Conservation (phyloP, 2,888 invertebrate genomes). For the Mechanitis messenoides region DNA sequence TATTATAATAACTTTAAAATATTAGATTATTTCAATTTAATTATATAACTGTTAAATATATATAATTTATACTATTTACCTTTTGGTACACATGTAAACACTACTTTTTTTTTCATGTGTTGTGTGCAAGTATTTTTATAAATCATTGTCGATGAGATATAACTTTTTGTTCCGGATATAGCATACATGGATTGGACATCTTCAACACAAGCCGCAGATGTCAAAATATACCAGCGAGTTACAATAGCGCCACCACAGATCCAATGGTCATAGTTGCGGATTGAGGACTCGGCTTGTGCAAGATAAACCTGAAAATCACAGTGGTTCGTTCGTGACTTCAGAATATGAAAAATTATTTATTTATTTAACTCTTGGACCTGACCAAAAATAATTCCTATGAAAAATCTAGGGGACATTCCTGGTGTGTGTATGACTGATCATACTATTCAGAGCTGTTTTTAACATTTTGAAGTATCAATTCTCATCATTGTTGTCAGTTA, state of each 20-base stretch:
- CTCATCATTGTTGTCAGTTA: no score
- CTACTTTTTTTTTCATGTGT: slow-evolving; percentile 41
- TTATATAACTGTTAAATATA: no score
- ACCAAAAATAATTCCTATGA: no score
- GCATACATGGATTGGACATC: slow-evolving; percentile 36
- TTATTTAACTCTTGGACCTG: no score
- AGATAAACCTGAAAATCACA: slow-evolving; percentile 28
- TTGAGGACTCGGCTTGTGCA: slow-evolving; percentile 21
- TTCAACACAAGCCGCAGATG: slow-evolving; percentile 40
- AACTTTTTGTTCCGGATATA: slow-evolving; percentile 33
- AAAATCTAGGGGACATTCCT: no score
- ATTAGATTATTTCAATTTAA: no score
- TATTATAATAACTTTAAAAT: no score
- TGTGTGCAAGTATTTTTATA: slow-evolving; percentile 38
- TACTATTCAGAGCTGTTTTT: no score
- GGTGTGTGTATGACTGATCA: no score
- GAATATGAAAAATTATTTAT: no score
- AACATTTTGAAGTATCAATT: no score
- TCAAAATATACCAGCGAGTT: slow-evolving; percentile 27
- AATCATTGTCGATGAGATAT: slow-evolving; percentile 33
- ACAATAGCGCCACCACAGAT: slow-evolving; percentile 38
- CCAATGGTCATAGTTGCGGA: slow-evolving; percentile 31
- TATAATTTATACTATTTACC: slow-evolving; percentile 25
- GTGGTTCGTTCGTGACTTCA: no score
- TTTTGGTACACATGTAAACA: slow-evolving; percentile 41